Conservation (phyloP, 2,888 invertebrate species). For the Ceraclea dissimilis region DNA sequence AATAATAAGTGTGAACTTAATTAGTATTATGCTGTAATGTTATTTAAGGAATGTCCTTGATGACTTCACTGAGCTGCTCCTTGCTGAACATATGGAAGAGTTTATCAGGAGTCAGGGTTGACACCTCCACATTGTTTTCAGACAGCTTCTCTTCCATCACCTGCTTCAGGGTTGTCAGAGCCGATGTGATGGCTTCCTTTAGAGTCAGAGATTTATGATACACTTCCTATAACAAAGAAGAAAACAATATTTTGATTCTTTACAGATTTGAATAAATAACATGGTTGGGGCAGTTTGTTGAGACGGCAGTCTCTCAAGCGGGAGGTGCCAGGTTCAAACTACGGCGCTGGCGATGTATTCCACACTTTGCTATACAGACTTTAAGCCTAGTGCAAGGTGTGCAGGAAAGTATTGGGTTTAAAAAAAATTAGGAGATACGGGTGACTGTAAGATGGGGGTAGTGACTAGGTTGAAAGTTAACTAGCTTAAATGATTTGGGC, state of each 20-base stretch:
- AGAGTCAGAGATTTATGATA: slow-evolving; percentile 84
- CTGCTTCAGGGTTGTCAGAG: slow-evolving; percentile 92
- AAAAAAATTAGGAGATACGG: no score
- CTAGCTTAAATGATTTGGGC: no score
- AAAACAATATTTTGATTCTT: background rate
- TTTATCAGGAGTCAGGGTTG: slow-evolving; percentile 77
- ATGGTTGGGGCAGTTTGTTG: no score
- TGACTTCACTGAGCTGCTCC: slow-evolving; percentile 86
- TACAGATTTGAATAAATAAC: background rate
- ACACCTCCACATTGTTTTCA: slow-evolving; percentile 94
- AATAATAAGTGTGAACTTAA: no score
- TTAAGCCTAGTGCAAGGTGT: no score
- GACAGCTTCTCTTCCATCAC: slow-evolving; percentile 99
- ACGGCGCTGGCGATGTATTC: no score
- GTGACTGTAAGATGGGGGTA: no score
- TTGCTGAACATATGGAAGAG: slow-evolving; percentile 86
- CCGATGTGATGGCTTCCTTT: slow-evolving; percentile 84
- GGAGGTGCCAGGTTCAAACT: background rate
- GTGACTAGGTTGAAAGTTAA: no score
- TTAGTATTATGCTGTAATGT: no score
- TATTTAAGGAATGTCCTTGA: slow-evolving; percentile 61
- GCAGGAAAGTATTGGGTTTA: no score
- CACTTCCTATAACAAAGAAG: slow-evolving; percentile 43
- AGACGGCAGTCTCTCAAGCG: no score
- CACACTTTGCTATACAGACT: no score